Conservation (phyloP, 1,140 invertebrate genomes). For the Rhizoglyphus robini region DNA sequence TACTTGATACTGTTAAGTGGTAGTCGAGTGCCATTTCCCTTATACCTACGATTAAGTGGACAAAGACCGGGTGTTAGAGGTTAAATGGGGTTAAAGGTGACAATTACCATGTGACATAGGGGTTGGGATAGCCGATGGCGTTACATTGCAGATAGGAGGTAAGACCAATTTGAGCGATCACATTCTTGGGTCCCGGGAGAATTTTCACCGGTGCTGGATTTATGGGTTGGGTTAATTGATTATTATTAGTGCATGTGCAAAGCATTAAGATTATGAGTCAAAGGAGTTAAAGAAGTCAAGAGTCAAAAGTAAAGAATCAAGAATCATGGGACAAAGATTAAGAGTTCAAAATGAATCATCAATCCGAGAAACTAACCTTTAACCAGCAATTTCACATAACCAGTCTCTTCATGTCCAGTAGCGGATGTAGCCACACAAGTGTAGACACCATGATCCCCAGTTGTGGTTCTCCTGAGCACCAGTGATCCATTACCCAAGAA, state of each 20-base stretch:
- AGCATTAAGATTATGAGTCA: no score
- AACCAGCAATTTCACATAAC: not conserved
- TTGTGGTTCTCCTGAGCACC: slow-evolving; percentile 45
- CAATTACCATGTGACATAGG: slow-evolving; percentile 55
- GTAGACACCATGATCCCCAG: slow-evolving; percentile 57
- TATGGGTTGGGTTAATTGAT: no score
- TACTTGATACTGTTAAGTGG: slow-evolving; percentile 53
- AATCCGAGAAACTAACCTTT: not conserved
- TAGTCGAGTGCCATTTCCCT: slow-evolving; percentile 47
- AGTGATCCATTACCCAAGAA: slow-evolving; percentile 48
- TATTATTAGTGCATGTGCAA: no score
- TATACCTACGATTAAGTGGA: no score
- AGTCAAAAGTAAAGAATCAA: not conserved
- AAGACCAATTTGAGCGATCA: slow-evolving; percentile 52
- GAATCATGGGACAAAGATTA: not conserved
- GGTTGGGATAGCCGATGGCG: slow-evolving; percentile 63
- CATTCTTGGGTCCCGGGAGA: slow-evolving; percentile 31
- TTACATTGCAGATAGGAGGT: slow-evolving; percentile 59
- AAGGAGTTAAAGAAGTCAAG: no score
- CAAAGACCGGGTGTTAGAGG: no score
- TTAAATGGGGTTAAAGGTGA: not conserved
- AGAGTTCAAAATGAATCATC: not conserved
- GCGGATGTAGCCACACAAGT: slow-evolving; percentile 48
- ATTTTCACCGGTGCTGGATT: slow-evolving; percentile 21
- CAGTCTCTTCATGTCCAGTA: slow-evolving; percentile 26